These are phyloP conservation scores for Mechanitis messenoides DNA, from an alignment of 2,888 invertebrate genomes.

Conservation along the genomic window DNA sequence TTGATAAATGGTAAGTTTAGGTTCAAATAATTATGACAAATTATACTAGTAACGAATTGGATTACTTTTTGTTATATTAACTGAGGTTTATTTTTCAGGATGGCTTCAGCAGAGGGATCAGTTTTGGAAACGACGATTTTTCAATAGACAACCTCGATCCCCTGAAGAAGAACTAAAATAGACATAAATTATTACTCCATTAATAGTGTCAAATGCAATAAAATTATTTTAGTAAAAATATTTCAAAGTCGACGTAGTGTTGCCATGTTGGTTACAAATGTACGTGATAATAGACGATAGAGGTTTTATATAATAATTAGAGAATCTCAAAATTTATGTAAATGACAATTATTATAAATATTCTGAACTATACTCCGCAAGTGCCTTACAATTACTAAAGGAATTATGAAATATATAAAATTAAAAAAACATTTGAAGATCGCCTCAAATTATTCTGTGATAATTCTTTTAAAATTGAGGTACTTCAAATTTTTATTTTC, in stretches of 20 bases:
- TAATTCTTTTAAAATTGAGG: slow-evolving; percentile 73
- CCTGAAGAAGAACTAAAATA: slow-evolving; percentile 82
- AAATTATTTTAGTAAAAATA: background rate
- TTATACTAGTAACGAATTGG: slow-evolving; percentile 6
- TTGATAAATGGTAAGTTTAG: slow-evolving; percentile 50
- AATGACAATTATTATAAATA: slow-evolving; percentile 44
- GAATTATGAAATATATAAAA: slow-evolving; percentile 16
- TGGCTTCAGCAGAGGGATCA: slow-evolving; percentile 91
- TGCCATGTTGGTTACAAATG: slow-evolving; percentile 68
- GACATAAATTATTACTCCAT: slow-evolving; percentile 31
- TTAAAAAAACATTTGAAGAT: slow-evolving; percentile 53
- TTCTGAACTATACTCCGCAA: slow-evolving; percentile 32
- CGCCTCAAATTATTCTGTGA: slow-evolving; percentile 74
- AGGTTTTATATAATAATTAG: slow-evolving; percentile 20
- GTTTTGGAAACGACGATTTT: slow-evolving; percentile 95
- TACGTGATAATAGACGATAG: slow-evolving; percentile 49
- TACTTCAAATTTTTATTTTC: slow-evolving; percentile 54
- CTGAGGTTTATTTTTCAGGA: slow-evolving; percentile 78
- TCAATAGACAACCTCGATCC: slow-evolving; percentile 96
- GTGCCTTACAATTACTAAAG: background rate
- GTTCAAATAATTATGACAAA: background rate
- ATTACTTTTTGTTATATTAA: slow-evolving; percentile 10
- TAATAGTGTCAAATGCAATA: slow-evolving; percentile 2
- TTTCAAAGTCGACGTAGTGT: slow-evolving; percentile 38
- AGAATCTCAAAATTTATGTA: slow-evolving; percentile 39